A percentile compares a stretch with the other conserved stretches of the same genome.
These are phyloP conservation scores for Ascaphus truei DNA, from an alignment of 2,113 vertebrate species.

Conservation along the genomic window DNA sequence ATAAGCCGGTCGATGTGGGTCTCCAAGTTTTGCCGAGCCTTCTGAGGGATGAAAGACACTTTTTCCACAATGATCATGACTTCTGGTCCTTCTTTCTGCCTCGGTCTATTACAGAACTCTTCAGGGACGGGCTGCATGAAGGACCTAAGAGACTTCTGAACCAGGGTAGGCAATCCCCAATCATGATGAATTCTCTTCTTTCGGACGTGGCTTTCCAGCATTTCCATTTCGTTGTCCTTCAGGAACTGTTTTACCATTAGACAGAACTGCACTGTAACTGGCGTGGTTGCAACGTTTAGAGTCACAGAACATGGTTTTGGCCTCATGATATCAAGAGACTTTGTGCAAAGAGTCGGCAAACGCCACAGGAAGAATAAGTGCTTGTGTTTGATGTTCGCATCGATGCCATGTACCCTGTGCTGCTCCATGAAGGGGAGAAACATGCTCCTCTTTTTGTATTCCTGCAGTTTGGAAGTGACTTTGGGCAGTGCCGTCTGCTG, in stretches of 20 bases:
- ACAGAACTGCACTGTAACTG: neutral
- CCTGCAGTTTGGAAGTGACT: neutral
- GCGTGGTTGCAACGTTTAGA: neutral
- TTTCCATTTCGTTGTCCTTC: neutral
- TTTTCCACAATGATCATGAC: neutral
- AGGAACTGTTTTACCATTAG: neutral
- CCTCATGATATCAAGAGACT: neutral
- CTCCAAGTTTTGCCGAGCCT: neutral
- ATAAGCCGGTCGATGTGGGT: neutral
- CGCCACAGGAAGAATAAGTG: neutral
- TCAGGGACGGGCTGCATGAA: neutral
- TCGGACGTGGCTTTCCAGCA: slow-evolving; percentile 22
- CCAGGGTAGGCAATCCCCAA: neutral
- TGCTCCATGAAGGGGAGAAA: neutral
- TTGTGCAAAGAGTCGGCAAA: neutral
- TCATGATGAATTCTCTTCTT: slow-evolving; percentile 18
- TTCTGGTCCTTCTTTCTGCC: accelerated
- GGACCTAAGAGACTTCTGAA: neutral
- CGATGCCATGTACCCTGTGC: neutral
- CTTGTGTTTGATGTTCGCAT: slow-evolving; percentile 11
- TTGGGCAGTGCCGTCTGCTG: no score
- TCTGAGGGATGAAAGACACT: neutral
- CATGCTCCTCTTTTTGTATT: neutral
- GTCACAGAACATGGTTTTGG: neutral
- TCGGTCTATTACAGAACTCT: no score